phyloP scores from a whole-genome alignment of 2,888 invertebrate species.

The Amiota communis region DNA sequence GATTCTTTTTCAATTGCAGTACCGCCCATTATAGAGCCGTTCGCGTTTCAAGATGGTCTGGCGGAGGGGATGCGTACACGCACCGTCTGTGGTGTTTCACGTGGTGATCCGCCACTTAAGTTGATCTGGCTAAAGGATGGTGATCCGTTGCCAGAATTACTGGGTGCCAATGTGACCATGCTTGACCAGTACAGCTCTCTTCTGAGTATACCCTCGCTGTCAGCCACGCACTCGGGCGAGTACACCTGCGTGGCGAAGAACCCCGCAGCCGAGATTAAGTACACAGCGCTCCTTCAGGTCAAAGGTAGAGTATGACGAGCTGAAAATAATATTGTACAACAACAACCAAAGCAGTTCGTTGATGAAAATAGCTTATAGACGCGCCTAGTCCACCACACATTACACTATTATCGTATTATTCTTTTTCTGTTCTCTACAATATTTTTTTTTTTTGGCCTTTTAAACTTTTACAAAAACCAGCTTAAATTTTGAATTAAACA shows the following conservation, averaged over 20 bases:
- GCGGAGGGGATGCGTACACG: conserved; percentile 87
- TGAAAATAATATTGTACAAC: conserved; percentile 43
- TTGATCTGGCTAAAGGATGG: conserved; percentile 90
- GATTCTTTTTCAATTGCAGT: conserved; percentile 75
- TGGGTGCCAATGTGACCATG: conserved; percentile 81
- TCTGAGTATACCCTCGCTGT: conserved; percentile 84
- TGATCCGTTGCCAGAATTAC: conserved; percentile 78
- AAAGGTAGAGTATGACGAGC: conserved; percentile 79
- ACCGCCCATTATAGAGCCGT: conserved; percentile 89
- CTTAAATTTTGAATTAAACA: background rate
- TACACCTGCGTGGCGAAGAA: conserved; percentile 86
- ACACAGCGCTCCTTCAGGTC: conserved; percentile 85
- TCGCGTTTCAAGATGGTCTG: conserved; percentile 87
- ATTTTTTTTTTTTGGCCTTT: background rate
- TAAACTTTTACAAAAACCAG: conserved; percentile 2
- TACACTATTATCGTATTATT: conserved; percentile 25
- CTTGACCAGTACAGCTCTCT: conserved; percentile 85
- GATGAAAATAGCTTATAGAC: conserved; percentile 41
- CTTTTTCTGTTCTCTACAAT: no score
- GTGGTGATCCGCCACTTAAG: conserved; percentile 85
- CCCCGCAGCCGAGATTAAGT: conserved; percentile 85
- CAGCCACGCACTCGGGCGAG: conserved; percentile 83
- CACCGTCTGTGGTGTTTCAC: conserved; percentile 86
- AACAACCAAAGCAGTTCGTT: conserved; percentile 33
- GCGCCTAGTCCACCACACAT: conserved; percentile 32